Conservation (phyloP, 2,797 vertebrate genomes). For the Hipposideros larvatus region DNA sequence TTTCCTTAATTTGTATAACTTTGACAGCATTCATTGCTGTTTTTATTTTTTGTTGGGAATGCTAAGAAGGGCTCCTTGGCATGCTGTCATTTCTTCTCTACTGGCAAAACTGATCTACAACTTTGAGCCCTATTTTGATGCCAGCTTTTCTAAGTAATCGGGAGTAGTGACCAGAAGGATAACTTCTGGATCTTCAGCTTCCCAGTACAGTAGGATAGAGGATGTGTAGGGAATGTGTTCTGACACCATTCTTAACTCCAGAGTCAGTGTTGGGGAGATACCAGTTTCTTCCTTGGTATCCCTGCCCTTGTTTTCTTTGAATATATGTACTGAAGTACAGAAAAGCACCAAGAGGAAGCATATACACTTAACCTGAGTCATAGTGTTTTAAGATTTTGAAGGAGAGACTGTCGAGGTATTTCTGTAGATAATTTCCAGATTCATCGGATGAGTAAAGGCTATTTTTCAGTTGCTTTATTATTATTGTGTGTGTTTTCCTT, state of each 20-base stretch:
- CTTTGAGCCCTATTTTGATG: slow-evolving; percentile 36
- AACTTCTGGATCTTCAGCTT: slow-evolving; percentile 30
- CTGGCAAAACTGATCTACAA: neutral
- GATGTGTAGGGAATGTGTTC: neutral
- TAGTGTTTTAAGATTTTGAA: slow-evolving; percentile 24
- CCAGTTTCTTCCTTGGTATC: neutral
- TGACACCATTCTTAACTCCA: neutral
- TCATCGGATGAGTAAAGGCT: slow-evolving; percentile 46
- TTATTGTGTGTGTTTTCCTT: neutral
- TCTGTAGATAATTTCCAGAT: slow-evolving; percentile 53
- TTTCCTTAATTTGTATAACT: slow-evolving; percentile 50
- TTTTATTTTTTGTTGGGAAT: slow-evolving; percentile 55
- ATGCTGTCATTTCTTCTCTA: slow-evolving; percentile 57
- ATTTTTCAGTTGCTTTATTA: slow-evolving; percentile 38
- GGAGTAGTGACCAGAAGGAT: neutral
- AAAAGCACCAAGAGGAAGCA: neutral
- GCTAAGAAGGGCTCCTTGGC: slow-evolving; percentile 45
- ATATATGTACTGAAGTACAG: neutral
- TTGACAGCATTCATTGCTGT: neutral
- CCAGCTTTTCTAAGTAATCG: slow-evolving; percentile 43
- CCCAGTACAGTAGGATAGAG: neutral
- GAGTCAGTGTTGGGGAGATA: neutral
- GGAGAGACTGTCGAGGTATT: neutral
- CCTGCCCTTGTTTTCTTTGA: slow-evolving; percentile 2
- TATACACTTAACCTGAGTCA: slow-evolving; percentile 6